Percentiles rank a stretch among this genome's conserved stretches.
These are phyloP conservation scores for Parotocinclus haroldoi DNA, from an alignment of 2,797 vertebrate genomes.

Conservation along the genomic window DNA sequence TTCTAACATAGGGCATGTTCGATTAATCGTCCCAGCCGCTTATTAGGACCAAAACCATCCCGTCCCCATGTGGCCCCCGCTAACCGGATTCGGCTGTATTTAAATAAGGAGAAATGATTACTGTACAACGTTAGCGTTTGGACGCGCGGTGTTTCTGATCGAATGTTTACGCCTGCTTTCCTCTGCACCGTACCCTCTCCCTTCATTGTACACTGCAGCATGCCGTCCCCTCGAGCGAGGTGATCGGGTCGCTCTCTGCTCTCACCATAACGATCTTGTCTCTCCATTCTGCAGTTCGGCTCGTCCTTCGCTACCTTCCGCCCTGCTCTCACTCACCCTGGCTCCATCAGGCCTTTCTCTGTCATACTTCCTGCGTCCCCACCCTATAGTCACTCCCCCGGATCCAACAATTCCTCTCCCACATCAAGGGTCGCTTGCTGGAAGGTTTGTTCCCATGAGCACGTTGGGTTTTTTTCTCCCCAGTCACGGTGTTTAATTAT, in stretches of 20 bases:
- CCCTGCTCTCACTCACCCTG: slow-evolving; percentile 90
- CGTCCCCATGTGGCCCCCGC: too few species aligned
- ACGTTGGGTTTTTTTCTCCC: slow-evolving; percentile 42
- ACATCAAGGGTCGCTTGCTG: slow-evolving; percentile 99
- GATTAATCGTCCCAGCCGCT: too few species aligned
- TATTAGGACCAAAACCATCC: too few species aligned
- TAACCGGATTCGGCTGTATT: too few species aligned
- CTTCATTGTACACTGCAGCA: neutral
- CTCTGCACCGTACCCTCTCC: neutral
- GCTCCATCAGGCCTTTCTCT: slow-evolving; percentile 91
- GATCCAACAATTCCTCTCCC: slow-evolving; percentile 94
- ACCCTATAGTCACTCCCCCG: slow-evolving; percentile 94
- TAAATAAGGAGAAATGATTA: too few species aligned
- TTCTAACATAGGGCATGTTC: too few species aligned
- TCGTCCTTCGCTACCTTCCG: slow-evolving; percentile 95
- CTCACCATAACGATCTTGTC: slow-evolving; percentile 55
- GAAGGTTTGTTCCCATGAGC: slow-evolving; percentile 97
- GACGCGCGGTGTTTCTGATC: too few species aligned
- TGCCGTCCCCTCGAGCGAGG: too few species aligned
- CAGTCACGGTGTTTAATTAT: slow-evolving; percentile 37
- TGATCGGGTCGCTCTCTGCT: too few species aligned
- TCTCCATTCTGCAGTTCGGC: slow-evolving; percentile 84
- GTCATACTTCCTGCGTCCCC: slow-evolving; percentile 84
- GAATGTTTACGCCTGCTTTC: neutral
- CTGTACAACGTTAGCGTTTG: too few species aligned